Percentiles rank a stretch among this genome's conserved stretches.
These are phyloP conservation scores for Urophycis tenuis DNA, from an alignment of 2,797 vertebrate genomes.

Conservation along the genomic window DNA sequence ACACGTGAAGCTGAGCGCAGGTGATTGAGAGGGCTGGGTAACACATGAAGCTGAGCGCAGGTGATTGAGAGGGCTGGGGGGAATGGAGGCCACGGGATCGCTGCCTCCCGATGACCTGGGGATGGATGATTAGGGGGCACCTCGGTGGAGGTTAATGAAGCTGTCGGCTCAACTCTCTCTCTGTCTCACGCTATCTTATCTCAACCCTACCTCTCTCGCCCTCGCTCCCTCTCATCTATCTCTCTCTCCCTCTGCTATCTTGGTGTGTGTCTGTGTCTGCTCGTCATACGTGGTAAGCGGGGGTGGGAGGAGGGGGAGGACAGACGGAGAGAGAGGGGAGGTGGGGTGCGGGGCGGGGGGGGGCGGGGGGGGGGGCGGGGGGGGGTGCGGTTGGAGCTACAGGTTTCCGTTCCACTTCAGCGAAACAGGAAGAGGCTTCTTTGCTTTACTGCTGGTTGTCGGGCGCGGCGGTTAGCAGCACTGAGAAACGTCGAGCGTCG, in stretches of 20 bases:
- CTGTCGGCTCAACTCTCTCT: neutral
- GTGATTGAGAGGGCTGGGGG: too few relatives aligned
- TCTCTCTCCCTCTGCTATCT: neutral
- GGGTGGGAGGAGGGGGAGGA: neutral
- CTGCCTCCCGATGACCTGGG: neutral
- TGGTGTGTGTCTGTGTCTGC: too few relatives aligned
- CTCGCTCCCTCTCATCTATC: neutral
- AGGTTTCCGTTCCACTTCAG: slow-evolving; percentile 42
- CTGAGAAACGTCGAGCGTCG: slow-evolving; percentile 9
- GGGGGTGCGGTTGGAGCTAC: slow-evolving; percentile 26
- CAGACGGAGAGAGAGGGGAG: neutral
- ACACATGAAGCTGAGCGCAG: too few relatives aligned
- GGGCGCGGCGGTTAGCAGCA: slow-evolving; percentile 18
- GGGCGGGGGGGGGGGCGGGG: slow-evolving; percentile 20
- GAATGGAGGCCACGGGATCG: too few relatives aligned
- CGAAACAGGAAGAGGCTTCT: slow-evolving; percentile 70
- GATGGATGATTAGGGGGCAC: neutral
- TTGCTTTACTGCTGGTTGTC: neutral
- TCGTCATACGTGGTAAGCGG: neutral
- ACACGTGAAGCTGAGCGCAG: too few relatives aligned
- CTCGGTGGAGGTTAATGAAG: neutral
- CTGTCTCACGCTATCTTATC: neutral
- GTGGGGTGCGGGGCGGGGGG: neutral
- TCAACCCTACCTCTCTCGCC: neutral
- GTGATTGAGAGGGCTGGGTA: too few relatives aligned